phyloP scores from a whole-genome alignment of 1,140 invertebrate species.

The Lithobius niger region DNA sequence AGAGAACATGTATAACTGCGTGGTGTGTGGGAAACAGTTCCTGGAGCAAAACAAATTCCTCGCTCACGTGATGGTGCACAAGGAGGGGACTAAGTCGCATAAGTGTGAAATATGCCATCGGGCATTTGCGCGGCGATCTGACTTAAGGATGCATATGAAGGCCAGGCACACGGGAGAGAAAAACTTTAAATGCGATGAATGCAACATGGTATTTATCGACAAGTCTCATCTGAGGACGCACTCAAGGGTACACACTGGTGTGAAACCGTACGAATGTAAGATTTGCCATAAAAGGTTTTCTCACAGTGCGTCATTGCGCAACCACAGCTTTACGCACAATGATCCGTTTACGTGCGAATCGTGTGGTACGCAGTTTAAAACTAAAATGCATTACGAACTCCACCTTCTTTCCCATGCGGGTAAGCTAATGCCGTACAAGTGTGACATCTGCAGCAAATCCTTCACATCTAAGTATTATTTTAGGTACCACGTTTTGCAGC shows the following conservation, averaged over 20 bases:
- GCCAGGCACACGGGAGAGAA: neutral
- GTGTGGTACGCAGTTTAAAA: neutral
- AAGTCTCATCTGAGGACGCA: neutral
- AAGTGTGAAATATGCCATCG: too few species aligned
- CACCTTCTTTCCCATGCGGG: neutral
- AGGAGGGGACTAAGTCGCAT: too few species aligned
- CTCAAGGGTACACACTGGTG: neutral
- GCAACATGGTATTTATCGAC: neutral
- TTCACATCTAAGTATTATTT: neutral
- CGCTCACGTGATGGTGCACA: too few species aligned
- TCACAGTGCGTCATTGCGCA: neutral
- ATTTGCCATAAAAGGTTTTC: neutral
- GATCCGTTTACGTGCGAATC: neutral
- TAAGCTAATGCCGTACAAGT: neutral
- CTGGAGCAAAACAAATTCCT: too few species aligned
- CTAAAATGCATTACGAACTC: neutral
- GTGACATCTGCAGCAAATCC: neutral
- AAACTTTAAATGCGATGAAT: neutral
- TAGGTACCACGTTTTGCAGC: neutral
- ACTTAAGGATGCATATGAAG: too few species aligned
- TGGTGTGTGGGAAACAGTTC: too few species aligned
- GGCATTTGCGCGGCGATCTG: too few species aligned
- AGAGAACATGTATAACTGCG: too few species aligned
- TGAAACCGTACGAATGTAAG: neutral
- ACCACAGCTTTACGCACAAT: neutral